Evolutionary conservation across 2,888 invertebrate species (phyloP).

Genomic region (Amiota minor): DNA sequence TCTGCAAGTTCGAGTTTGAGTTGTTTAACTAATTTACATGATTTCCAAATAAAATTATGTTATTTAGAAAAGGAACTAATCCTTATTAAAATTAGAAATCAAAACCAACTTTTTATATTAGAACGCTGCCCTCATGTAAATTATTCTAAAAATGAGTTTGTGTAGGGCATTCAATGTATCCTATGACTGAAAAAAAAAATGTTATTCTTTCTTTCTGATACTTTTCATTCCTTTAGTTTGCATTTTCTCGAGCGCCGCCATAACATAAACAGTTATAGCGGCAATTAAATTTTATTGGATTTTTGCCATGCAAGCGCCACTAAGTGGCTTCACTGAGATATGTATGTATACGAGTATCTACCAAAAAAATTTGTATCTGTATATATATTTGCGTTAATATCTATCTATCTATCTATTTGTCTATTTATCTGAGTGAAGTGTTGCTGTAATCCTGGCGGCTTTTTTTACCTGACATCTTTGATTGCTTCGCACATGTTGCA

Average conservation of each 20-base stretch:
- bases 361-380: no score
- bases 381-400: no score
- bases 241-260: slow-evolving; percentile 40
- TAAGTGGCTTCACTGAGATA: neutral
- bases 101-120: no score
- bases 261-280: slow-evolving; percentile 67
- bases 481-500: slow-evolving; percentile 59
- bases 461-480: slow-evolving; percentile 48
- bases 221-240: slow-evolving; percentile 25
- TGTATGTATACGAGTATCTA: neutral
- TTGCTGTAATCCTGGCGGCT: slow-evolving; percentile 48
- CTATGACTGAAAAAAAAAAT: no score
- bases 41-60: no score
- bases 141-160: no score
- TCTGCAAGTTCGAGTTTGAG: no score
- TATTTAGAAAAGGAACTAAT: no score
- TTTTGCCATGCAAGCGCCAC: slow-evolving; percentile 38
- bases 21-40: no score
- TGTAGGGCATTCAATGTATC: no score
- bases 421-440: neutral
- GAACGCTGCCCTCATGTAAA: no score
- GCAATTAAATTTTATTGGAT: slow-evolving; percentile 70
- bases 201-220: slow-evolving; percentile 1
- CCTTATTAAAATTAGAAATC: no score
- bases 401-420: neutral